Base-by-base conservation (phyloP, 2,888 invertebrate genomes). In the Pachliopta kotzebuea region DNA sequence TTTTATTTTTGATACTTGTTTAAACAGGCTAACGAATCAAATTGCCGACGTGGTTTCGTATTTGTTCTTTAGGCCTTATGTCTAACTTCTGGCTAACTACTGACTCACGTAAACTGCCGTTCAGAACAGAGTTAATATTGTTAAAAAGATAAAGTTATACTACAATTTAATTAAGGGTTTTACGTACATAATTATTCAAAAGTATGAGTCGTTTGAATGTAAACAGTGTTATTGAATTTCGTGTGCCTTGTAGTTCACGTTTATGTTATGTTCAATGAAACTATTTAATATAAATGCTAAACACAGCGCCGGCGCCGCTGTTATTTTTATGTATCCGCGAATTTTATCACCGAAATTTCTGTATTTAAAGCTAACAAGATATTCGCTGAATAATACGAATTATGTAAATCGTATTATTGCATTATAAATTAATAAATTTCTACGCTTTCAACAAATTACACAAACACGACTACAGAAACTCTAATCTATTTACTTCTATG, bases 271-370 rank as follows among this genome's bases (percentile, higher is more conserved):
- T 54, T 26, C 54, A 24, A 54, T 54, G 17, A 54, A 54, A 54
- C 26, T 54, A 26, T 54, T 54, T 54, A 23, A 54, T 54, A 7
- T 54, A 24, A 54, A 54, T 26, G 18, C 54, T 23, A 26, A 54
- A 54, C 54, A 54, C 23, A 14, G 52, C 14, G 18, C 54, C 54
- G 26, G 26, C 54, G 26, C 54, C 54, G 54, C 1, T 1, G 26
- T 54, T 54, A 54, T 54, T 24, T 54, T 54, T 26, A 26, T 52
- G 21, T 54, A 54, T 54, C 54, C 23, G 21, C 23, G 23, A 9
- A 54, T 24, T 26, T 18, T 52, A 52, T 26, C 14, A 4, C 0
- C 26, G 4, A 54, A 53, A 24, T 54, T 54, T 54, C 11, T 26
- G 18, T 45, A 18, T 45, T 45, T 45, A 6, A 7, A n/a, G n/a